Evolutionary conservation across 2,888 invertebrate species (phyloP).

Genomic region (Amblyteles armatorius): DNA sequence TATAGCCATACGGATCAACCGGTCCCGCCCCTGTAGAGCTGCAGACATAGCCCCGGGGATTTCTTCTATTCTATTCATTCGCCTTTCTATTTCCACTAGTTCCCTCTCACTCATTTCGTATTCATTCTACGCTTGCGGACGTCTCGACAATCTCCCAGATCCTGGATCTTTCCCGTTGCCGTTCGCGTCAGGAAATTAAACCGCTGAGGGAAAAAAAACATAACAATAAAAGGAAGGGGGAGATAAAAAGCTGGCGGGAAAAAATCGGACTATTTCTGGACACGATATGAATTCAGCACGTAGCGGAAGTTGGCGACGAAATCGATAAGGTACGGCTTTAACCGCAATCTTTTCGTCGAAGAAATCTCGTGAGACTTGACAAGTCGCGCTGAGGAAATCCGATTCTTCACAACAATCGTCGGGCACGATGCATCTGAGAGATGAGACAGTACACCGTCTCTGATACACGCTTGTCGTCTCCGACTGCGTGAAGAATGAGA

Average conservation of each 20-base stretch:
- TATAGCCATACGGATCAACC: slow-evolving; percentile 22
- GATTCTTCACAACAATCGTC: slow-evolving; percentile 3
- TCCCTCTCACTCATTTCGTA: slow-evolving; percentile 42
- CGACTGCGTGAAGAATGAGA: slow-evolving; percentile 15
- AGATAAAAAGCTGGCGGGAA: neutral
- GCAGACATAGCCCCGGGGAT: slow-evolving; percentile 21
- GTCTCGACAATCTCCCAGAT: slow-evolving; percentile 18
- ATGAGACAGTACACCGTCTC: slow-evolving; percentile 26
- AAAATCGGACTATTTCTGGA: slow-evolving; percentile 21
- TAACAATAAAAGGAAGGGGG: too few relatives aligned
- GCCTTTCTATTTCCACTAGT: neutral
- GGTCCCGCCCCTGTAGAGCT: slow-evolving; percentile 38
- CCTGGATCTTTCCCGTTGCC: neutral
- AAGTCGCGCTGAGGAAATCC: too few relatives aligned
- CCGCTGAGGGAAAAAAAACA: neutral
- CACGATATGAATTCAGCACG: neutral
- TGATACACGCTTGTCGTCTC: neutral
- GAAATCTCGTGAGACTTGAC: neutral
- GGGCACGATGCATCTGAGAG: slow-evolving; percentile 18
- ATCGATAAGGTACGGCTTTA: neutral
- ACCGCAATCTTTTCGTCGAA: neutral
- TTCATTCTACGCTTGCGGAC: slow-evolving; percentile 8
- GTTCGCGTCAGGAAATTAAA: slow-evolving; percentile 18
- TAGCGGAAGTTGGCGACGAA: neutral
- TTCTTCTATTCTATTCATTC: slow-evolving; percentile 40